These are phyloP conservation scores for Phortica variegata DNA, from an alignment of 1,140 invertebrate genomes.

Conservation along the genomic window DNA sequence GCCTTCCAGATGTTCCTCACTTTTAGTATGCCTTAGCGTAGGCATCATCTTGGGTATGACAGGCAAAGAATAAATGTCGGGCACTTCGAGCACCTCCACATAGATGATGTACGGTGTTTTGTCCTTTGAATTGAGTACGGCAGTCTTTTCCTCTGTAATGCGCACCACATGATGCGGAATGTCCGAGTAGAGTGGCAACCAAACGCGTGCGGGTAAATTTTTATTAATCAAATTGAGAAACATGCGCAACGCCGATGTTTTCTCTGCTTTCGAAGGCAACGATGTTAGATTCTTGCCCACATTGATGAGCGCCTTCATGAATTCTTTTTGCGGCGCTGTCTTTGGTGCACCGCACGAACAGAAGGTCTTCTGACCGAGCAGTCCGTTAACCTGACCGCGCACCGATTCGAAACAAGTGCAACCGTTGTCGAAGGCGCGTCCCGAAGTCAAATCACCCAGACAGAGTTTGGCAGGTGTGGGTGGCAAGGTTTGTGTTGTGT, in stretches of 20 bases:
- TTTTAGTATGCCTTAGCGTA: constrained; percentile 84
- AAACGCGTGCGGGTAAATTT: constrained; percentile 95
- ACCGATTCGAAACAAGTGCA: constrained; percentile 75
- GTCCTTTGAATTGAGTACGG: constrained; percentile 98
- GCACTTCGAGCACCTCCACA: constrained; percentile 92
- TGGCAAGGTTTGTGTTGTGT: constrained; percentile 44
- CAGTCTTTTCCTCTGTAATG: constrained; percentile 86
- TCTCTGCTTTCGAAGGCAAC: constrained; percentile 91
- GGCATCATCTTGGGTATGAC: constrained; percentile 79
- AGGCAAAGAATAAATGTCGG: constrained; percentile 78
- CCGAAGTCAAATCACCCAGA: constrained; percentile 88
- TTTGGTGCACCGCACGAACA: constrained; percentile 79
- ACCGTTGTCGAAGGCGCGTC: constrained; percentile 93
- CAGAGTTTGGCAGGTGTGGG: constrained; percentile 63
- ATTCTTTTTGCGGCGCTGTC: constrained; percentile 82
- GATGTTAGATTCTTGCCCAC: constrained; percentile 89
- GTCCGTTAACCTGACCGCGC: constrained; percentile 72
- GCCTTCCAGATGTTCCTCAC: constrained; percentile 71
- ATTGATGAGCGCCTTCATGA: constrained; percentile 81
- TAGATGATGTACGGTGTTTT: constrained; percentile 99
- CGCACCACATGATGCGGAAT: constrained; percentile 89
- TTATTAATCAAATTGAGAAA: constrained; percentile 92
- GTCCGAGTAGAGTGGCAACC: constrained; percentile 92
- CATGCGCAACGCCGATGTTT: constrained; percentile 85
- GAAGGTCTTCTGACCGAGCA: constrained; percentile 70